Conservation (phyloP, 1,140 invertebrate species). For the Galendromus occidentalis region DNA sequence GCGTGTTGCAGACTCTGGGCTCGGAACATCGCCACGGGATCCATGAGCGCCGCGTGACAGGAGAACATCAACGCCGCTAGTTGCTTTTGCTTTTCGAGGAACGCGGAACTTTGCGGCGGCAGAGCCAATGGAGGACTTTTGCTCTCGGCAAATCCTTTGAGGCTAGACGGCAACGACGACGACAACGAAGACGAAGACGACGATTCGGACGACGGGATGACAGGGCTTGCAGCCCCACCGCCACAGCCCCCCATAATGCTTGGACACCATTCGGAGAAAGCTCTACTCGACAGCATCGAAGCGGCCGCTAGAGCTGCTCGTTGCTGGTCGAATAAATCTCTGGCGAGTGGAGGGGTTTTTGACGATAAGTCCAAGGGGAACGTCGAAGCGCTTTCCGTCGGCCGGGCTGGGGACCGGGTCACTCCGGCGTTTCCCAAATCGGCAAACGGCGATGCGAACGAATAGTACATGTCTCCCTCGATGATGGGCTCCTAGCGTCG, state of each 20-base stretch:
- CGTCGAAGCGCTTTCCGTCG: conserved; percentile 1
- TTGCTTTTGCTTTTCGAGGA: conserved; percentile 10
- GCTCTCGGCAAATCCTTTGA: no score
- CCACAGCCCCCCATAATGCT: not conserved
- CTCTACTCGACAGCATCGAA: not conserved
- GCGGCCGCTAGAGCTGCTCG: not conserved
- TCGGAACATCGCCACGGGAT: not conserved
- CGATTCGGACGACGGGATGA: no score
- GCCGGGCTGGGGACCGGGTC: conserved; percentile 3
- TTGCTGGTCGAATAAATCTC: conserved; percentile 2
- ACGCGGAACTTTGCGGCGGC: not conserved
- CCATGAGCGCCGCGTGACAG: conserved; percentile 10
- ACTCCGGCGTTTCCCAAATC: not conserved
- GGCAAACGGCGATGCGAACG: conserved; percentile 2
- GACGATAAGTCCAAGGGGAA: conserved; percentile 1
- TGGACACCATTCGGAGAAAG: not conserved
- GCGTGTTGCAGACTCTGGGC: not conserved
- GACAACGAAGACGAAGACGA: no score
- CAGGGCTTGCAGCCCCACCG: not conserved
- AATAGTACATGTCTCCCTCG: not conserved
- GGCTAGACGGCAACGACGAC: no score
- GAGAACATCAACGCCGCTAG: conserved; percentile 8
- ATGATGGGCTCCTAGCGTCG: no score
- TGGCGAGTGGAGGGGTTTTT: not conserved
- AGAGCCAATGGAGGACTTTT: no score